phyloP scores from a whole-genome alignment of 2,113 vertebrate species.

The Pteronura brasiliensis region DNA sequence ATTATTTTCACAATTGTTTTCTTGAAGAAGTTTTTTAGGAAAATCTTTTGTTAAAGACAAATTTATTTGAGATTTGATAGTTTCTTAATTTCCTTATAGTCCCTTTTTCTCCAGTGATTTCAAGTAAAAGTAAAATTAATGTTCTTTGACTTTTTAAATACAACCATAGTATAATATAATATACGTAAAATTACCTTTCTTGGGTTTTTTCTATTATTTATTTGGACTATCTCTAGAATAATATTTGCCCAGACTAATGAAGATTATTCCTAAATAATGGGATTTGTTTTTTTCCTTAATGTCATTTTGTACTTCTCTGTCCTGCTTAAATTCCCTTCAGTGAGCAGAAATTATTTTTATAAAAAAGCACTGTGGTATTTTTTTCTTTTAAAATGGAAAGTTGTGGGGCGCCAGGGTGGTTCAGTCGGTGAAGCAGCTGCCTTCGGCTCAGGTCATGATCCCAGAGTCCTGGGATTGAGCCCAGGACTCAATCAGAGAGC shows the following conservation, averaged over 20 bases:
- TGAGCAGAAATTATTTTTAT: background rate
- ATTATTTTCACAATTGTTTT: background rate
- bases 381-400: background rate
- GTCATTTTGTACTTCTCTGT: slow-evolving; percentile 5
- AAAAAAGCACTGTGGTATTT: background rate
- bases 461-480: too few relatives aligned
- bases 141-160: background rate
- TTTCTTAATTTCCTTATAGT: background rate
- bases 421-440: too few relatives aligned
- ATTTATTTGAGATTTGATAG: background rate
- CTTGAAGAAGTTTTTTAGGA: background rate
- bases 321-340: background rate
- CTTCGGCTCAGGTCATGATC: too few relatives aligned
- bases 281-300: background rate
- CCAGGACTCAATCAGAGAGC: too few relatives aligned
- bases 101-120: background rate
- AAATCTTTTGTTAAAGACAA: background rate
- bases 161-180: background rate
- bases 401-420: background rate
- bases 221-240: background rate
- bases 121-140: slow-evolving; percentile 30
- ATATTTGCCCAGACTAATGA: background rate
- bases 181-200: slow-evolving; percentile 25
- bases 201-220: background rate
- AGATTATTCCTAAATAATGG: background rate